Evolutionary conservation across 2,888 invertebrate species (phyloP).

Genomic region (Phaonia tiefii): DNA sequence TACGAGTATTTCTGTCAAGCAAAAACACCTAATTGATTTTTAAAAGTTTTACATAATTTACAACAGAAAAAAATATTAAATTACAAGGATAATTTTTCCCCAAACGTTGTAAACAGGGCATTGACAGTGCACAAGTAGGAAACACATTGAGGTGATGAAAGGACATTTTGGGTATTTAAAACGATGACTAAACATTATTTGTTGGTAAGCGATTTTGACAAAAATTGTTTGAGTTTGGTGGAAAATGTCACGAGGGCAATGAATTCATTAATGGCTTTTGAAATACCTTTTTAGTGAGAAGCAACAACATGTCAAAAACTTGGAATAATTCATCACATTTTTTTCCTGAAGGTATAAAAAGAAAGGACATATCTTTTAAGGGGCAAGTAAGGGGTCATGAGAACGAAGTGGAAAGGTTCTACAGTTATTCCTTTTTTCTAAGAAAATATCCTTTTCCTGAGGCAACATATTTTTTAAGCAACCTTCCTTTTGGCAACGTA

Average conservation of each 20-base stretch:
- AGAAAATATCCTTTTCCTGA: too few relatives aligned
- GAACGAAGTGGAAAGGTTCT: not conserved
- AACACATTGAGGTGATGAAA: not conserved
- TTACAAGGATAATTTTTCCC: not conserved
- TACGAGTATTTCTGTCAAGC: too few relatives aligned
- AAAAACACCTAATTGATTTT: too few relatives aligned
- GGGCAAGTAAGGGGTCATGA: not conserved
- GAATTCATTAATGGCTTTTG: not conserved
- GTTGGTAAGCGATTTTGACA: too few relatives aligned
- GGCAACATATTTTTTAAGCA: too few relatives aligned
- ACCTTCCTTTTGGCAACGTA: too few relatives aligned
- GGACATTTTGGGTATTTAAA: conserved; percentile 13
- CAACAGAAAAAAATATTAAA: not conserved
- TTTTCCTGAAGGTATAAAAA: conserved; percentile 38
- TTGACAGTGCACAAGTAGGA: not conserved
- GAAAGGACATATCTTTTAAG: too few relatives aligned
- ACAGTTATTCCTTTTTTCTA: too few relatives aligned
- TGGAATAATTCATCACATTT: conserved; percentile 49
- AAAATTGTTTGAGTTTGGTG: too few relatives aligned
- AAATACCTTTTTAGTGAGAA: conserved; percentile 12
- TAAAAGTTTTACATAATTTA: conserved; percentile 13
- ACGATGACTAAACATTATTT: conserved; percentile 30
- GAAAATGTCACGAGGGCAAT: too few relatives aligned
- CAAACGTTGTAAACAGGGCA: not conserved
- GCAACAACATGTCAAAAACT: conserved; percentile 3